Evolutionary conservation across 2,797 vertebrate genomes (phyloP).

Genomic region (Pelodytes ibericus): DNA sequence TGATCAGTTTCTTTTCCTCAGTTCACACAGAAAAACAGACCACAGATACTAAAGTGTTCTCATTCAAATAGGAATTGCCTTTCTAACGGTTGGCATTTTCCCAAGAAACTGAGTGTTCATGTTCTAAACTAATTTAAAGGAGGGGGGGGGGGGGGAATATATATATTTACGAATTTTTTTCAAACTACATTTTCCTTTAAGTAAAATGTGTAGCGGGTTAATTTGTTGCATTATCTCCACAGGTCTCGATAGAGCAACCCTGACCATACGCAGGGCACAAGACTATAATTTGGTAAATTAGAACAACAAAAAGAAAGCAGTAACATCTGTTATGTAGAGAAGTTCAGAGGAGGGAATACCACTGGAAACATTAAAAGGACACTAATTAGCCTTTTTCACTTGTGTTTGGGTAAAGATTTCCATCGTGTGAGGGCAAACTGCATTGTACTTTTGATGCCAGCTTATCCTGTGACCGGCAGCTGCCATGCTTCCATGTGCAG

Average conservation of each 20-base stretch:
- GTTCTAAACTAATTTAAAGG: constrained; percentile 22
- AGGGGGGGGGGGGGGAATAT: no score
- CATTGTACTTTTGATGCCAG: no score
- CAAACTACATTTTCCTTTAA: not conserved
- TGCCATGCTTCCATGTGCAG: no score
- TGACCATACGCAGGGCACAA: not conserved
- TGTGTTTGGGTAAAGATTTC: no score
- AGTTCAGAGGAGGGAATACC: not conserved
- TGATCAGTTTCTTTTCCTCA: constrained; percentile 54
- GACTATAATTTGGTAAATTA: not conserved
- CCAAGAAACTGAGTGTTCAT: not conserved
- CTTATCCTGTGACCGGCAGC: no score
- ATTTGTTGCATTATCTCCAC: not conserved
- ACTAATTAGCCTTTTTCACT: no score
- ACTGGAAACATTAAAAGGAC: no score
- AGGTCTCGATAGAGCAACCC: not conserved
- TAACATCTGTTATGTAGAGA: not conserved
- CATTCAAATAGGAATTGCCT: not conserved
- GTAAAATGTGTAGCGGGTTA: not conserved
- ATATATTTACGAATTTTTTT: constrained; percentile 5
- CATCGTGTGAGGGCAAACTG: no score
- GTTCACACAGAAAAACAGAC: constrained; percentile 46
- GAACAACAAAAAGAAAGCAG: not conserved
- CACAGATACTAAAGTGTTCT: constrained; percentile 9
- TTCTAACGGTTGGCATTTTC: constrained; percentile 9